A percentile compares a stretch with the other conserved stretches of the same genome.
phyloP scores from a whole-genome alignment of 2,797 vertebrate species.

The Bradypodion pumilum region DNA sequence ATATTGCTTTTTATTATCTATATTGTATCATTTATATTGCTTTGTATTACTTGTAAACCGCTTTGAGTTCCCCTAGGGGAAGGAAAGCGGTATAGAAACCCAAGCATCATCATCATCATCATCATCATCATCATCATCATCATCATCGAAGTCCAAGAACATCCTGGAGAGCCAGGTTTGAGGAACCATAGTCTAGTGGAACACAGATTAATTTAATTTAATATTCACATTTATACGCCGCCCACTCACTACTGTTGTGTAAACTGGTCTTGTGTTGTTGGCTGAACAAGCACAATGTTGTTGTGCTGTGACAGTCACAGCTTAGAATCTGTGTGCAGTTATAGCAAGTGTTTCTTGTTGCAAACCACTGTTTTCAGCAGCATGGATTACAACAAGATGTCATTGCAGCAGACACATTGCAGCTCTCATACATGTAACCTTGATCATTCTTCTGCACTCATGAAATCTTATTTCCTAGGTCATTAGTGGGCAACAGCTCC shows the following conservation, averaged over 20 bases:
- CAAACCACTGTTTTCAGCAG: too few relatives aligned
- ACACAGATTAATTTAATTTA: neutral
- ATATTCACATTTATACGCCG: too few relatives aligned
- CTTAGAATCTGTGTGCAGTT: neutral
- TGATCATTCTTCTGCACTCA: neutral
- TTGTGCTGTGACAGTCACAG: neutral
- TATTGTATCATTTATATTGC: too few relatives aligned
- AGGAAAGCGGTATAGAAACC: too few relatives aligned
- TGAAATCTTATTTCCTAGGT: constrained; percentile 74
- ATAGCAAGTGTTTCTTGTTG: neutral
- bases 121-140: too few relatives aligned
- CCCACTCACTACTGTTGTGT: constrained; percentile 14
- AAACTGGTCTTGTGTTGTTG: neutral
- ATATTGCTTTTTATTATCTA: too few relatives aligned
- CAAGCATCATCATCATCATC: too few relatives aligned
- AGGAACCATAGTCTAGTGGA: too few relatives aligned
- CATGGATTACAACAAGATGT: neutral
- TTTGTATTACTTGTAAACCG: too few relatives aligned
- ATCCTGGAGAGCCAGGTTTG: too few relatives aligned
- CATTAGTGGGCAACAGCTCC: constrained; percentile 93
- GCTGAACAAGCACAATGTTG: neutral
- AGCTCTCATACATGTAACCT: neutral
- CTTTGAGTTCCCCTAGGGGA: too few relatives aligned
- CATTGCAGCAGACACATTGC: neutral
- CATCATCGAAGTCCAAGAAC: too few relatives aligned